Evolutionary conservation across 2,113 vertebrate genomes (phyloP).

Genomic region (Pycnonotus jocosus): DNA sequence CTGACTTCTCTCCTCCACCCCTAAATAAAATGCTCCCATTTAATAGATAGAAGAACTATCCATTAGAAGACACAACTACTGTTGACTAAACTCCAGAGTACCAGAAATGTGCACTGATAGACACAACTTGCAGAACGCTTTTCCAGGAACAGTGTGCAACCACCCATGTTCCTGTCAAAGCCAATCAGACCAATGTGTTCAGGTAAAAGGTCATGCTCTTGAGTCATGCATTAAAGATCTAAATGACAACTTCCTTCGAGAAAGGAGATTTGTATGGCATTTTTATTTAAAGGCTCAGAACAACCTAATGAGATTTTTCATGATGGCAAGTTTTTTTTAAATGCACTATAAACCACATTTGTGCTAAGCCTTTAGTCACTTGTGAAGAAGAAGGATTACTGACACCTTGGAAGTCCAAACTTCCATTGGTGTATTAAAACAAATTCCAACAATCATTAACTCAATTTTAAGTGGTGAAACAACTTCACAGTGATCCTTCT

Average conservation of each 20-base stretch:
- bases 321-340: not conserved
- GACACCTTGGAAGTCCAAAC: not conserved
- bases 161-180: not conserved
- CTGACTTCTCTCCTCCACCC: not conserved
- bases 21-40: not conserved
- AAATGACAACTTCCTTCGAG: not conserved
- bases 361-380: not conserved
- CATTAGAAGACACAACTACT: not conserved
- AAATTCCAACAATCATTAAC: conserved; percentile 8
- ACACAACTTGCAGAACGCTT: not conserved
- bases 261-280: not conserved
- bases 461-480: not conserved
- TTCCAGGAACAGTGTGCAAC: not conserved
- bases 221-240: not conserved
- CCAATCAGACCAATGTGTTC: not conserved
- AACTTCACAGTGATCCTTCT: not conserved
- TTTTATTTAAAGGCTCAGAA: not conserved
- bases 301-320: not conserved
- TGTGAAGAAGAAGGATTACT: not conserved
- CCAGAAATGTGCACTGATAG: not conserved
- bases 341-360: not conserved
- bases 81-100: not conserved
- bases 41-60: not conserved
- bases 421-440: not conserved
- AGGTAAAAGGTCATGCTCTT: not conserved